Evolutionary conservation across 2,113 vertebrate genomes (phyloP), one percentile per base, ranked within the genome.

Genomic region (Entomyzon cyanotis): DNA sequence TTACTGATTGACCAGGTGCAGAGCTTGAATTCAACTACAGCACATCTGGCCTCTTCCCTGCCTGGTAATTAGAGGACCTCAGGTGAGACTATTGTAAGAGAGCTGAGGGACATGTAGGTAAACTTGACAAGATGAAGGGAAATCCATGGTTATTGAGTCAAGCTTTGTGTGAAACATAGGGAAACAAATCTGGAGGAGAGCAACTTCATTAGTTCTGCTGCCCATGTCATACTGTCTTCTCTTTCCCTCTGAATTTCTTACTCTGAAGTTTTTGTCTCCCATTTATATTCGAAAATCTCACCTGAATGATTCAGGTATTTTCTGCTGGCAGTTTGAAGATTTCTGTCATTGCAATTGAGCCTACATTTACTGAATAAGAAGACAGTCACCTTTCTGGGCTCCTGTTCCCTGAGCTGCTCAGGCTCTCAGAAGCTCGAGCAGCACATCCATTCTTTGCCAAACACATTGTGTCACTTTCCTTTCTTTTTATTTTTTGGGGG

Each of bases 221-320:
- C 31, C 22, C 28, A 5, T 27, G 23, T 68, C 44, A 52, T 22
- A 47, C 21, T 39, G 8, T 52, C 35, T 67, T 56, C 41, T 74
- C 27, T 88, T 88, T 77, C 33, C 35, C 49, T 64, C 53, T 58
- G 52, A 65, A 92, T 53, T 49, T 76, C 64, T 74, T 68, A 41
- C 28, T 74, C 49, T 53, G 59, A 67, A 6, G 35, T 56, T 70
- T 60, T 83, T 74, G 21, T 56, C 41, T 31, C 5, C 22, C 69
- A 47, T 86, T 86, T 96, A 27, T 84, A 60, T 68, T 84, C 84
- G 41, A 30, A 64, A 90, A 90, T 87, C 86, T 95, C 90, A 90
- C 46, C 65, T 62, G 62, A 73, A 42, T 84, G 56, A 90, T 71
- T 96, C 65, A 60, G 31, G 46, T 83, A 49, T 91, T 93, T 90